Conservation (phyloP, 2,888 invertebrate species). For the Orthosia gracilis region DNA sequence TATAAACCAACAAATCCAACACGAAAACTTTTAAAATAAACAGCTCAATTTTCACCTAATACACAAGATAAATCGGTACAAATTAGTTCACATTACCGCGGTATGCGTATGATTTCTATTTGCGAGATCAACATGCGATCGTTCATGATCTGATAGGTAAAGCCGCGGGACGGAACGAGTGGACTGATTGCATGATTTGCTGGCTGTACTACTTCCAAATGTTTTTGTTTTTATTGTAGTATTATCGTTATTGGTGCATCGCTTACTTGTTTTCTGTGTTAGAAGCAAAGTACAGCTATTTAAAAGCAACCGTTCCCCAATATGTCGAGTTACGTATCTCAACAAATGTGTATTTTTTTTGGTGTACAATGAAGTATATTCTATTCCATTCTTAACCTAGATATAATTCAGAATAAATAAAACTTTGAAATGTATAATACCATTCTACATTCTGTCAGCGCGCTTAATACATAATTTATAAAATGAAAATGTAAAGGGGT, state of each 20-base stretch:
- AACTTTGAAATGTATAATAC: too few relatives aligned
- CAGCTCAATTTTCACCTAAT: constrained; percentile 44
- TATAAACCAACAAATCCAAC: constrained; percentile 1
- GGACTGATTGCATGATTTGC: constrained; percentile 66
- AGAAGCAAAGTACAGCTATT: too few relatives aligned
- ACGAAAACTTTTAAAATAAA: constrained; percentile 1
- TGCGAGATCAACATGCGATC: constrained; percentile 72
- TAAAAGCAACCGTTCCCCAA: too few relatives aligned
- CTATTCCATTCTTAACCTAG: too few relatives aligned
- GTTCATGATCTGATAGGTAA: constrained; percentile 80
- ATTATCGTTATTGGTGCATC: constrained; percentile 2
- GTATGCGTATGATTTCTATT: constrained; percentile 76
- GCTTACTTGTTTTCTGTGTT: background rate
- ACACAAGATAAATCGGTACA: constrained; percentile 46
- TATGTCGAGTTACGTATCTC: background rate
- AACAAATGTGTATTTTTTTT: too few relatives aligned
- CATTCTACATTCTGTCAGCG: too few relatives aligned
- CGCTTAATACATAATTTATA: too few relatives aligned
- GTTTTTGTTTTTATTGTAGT: constrained; percentile 41
- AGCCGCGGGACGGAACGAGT: constrained; percentile 64
- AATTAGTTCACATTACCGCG: constrained; percentile 56
- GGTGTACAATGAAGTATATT: too few relatives aligned
- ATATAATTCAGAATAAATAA: too few relatives aligned
- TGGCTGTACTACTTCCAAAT: constrained; percentile 57
- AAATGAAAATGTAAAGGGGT: too few relatives aligned